These are phyloP conservation scores for Periophthalmodon schlosseri DNA, from an alignment of 2,113 vertebrate species.

Conservation along the genomic window DNA sequence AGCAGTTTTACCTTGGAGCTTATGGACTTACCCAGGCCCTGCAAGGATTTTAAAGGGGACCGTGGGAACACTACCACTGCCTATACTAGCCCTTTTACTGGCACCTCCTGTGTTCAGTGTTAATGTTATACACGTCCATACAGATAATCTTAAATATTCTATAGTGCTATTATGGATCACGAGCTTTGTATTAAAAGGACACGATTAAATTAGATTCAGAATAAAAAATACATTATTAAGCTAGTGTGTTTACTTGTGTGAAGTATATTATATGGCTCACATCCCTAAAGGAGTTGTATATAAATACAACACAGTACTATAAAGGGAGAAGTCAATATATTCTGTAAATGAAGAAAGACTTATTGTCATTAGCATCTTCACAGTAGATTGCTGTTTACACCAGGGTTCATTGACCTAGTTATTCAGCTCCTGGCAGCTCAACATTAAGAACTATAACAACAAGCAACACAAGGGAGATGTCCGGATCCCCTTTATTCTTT, in stretches of 20 bases:
- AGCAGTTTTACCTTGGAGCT: neutral
- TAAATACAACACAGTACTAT: slow-evolving; percentile 18
- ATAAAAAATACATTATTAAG: neutral
- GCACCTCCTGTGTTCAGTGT: neutral
- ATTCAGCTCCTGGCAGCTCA: slow-evolving; percentile 59
- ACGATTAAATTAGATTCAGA: neutral
- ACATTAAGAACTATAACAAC: slow-evolving; percentile 60
- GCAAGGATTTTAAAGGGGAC: neutral
- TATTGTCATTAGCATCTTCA: slow-evolving; percentile 68
- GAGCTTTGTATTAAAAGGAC: neutral
- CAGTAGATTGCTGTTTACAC: slow-evolving; percentile 63
- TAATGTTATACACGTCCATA: neutral
- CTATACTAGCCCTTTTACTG: neutral
- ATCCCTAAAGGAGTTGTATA: slow-evolving; percentile 16
- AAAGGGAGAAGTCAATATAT: slow-evolving; percentile 31
- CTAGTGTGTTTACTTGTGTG: neutral
- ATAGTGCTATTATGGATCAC: neutral
- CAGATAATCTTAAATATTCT: neutral
- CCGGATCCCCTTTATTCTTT: slow-evolving; percentile 60
- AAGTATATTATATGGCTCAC: neutral
- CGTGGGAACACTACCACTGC: neutral
- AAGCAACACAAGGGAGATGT: slow-evolving; percentile 66
- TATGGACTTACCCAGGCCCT: neutral
- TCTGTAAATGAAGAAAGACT: slow-evolving; percentile 39
- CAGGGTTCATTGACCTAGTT: slow-evolving; percentile 72